Percentiles rank a stretch among this genome's conserved stretches.
Evolutionary conservation across 2,797 vertebrate genomes (phyloP).

Genomic region (Okamejei kenojei): DNA sequence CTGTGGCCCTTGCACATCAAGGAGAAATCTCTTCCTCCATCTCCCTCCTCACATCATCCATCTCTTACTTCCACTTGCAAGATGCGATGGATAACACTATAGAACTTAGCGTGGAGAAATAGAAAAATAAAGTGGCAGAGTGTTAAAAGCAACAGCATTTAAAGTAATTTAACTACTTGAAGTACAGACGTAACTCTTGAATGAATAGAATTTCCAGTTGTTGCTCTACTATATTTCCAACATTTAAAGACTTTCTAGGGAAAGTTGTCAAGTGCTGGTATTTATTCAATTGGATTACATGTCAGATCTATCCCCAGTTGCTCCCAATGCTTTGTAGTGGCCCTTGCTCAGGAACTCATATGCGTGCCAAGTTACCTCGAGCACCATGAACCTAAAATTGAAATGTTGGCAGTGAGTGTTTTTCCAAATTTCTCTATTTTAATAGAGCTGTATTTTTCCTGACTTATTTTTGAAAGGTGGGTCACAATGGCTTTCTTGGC

Average conservation of each 20-base stretch:
- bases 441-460: not conserved
- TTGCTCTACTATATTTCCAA: not conserved
- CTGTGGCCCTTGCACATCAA: not conserved
- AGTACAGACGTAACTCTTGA: not conserved
- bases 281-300: not conserved
- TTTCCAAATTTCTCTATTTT: not conserved
- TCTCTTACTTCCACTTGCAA: not conserved
- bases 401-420: not conserved
- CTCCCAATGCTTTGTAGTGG: not conserved
- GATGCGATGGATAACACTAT: not conserved
- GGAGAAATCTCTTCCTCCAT: not conserved
- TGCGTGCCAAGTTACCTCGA: not conserved
- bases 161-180: not conserved
- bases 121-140: not conserved
- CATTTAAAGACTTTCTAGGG: not conserved
- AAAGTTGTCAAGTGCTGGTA: not conserved
- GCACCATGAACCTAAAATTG: not conserved
- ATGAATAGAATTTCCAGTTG: not conserved
- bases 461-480: not conserved
- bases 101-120: not conserved
- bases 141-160: not conserved
- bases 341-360: not conserved
- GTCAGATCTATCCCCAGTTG: not conserved
- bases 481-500: not conserved
- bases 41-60: not conserved